Evolutionary conservation across 2,113 vertebrate genomes (phyloP), one percentile per base, ranked within the genome.

Genomic region (Pedetes capensis): DNA sequence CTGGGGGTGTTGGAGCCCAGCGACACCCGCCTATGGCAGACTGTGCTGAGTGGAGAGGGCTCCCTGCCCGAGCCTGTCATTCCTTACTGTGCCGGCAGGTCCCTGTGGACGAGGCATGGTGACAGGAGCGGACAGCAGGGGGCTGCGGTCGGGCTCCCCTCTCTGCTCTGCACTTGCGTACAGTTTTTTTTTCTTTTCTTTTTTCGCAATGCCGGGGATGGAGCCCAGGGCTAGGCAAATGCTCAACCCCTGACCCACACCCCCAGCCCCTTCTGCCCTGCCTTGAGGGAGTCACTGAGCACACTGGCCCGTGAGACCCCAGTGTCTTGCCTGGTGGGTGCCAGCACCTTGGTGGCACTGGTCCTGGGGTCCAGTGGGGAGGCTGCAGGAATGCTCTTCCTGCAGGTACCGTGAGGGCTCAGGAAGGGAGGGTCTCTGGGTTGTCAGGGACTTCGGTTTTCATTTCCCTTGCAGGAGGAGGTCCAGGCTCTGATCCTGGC

Each of bases 401-500:
- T 47, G 23, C 2, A 1, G 34, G 17, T 25, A 10, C n/a, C 7
- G 0, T 6, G 0, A 0, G 5, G 9, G 22, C n/a, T 53, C 63
- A 27, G 13, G 29, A 22, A 37, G 27, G 16, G 34, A 1, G 7
- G 57, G 57, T 6, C 61, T 22, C 0, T n/a, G n/a, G n/a, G n/a
- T n/a, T n/a, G n/a, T n/a, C n/a, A n/a, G n/a, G n/a, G n/a, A n/a
- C 27, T 3, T 39, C 25, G 13, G 4, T 20, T 20, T 42, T 5
- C 8, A 34, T 53, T 63, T 76, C 29, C 44, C 32, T 47, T 17
- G 29, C n/a, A 22, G 2, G 32, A 68, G 9, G 5, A 3, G 23
- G 5, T 20, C 49, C 47, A 8, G n/a, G 16, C 49, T 57, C 44
- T 81, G 11, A 42, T 27, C 16, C 32, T 25, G 11, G 80, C 9